phyloP scores from a whole-genome alignment of 2,113 vertebrate genomes.

The Seriola aureovittata region DNA sequence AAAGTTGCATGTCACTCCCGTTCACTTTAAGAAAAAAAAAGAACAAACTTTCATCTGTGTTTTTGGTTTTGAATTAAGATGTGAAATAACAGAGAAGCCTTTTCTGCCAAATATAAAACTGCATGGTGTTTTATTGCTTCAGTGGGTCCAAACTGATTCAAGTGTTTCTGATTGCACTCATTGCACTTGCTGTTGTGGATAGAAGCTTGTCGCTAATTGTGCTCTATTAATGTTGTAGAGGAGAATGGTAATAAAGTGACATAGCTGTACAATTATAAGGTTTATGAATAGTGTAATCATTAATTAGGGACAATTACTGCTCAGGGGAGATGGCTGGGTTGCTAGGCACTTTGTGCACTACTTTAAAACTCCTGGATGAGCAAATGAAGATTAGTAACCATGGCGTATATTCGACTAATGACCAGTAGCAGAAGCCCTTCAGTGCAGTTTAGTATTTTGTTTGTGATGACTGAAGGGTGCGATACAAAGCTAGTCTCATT shows the following conservation, averaged over 20 bases:
- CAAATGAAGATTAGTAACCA: slow-evolving; percentile 46
- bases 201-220: slow-evolving; percentile 42
- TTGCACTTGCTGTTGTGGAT: slow-evolving; percentile 29
- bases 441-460: slow-evolving; percentile 22
- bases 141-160: neutral
- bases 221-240: slow-evolving; percentile 57
- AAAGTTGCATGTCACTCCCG: no score
- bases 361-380: slow-evolving; percentile 43
- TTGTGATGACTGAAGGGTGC: slow-evolving; percentile 20
- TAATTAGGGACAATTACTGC: slow-evolving; percentile 59
- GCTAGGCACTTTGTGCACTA: slow-evolving; percentile 39
- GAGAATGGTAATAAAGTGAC: slow-evolving; percentile 43
- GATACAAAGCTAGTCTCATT: slow-evolving; percentile 26
- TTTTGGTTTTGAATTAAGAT: neutral
- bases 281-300: slow-evolving; percentile 73
- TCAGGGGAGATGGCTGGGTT: slow-evolving; percentile 41
- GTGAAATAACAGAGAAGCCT: neutral
- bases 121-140: neutral
- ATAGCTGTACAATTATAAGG: slow-evolving; percentile 62
- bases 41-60: neutral
- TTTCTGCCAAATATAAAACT: neutral
- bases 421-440: slow-evolving; percentile 8
- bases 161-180: slow-evolving; percentile 30
- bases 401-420: slow-evolving; percentile 9
- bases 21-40: neutral